Evolutionary conservation across 2,797 vertebrate genomes (phyloP), one percentile per base, ranked within the genome.

Genomic region (Tiaroga cobitis): DNA sequence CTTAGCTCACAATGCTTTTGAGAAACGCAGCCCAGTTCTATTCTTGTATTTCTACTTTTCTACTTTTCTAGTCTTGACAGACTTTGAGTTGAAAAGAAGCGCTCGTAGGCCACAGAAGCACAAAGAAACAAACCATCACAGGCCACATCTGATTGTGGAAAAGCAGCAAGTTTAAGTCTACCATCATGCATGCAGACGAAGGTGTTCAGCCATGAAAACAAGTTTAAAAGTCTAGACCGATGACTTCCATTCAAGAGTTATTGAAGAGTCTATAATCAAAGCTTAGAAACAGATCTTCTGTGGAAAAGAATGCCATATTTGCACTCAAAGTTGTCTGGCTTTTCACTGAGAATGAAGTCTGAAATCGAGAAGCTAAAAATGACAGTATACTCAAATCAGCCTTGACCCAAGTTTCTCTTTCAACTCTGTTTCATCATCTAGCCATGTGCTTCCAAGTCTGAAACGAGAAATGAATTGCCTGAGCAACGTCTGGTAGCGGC

Each of bases 381-480:
- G 2, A 37, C 37, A 37, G 37, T 37, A 32, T 70, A 68, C 65
- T 88, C 24, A 82, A 69, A 72, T 69, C 54, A 78, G 65, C 74
- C 65, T 78, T 83, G 83, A 85, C 63, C 80, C 8, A 39, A 61
- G 76, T 49, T 54, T 88, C 81, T 86, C 74, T 86, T 87, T 88
- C 82, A 86, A 75, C 82, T 72, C 34, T 0, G 69, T 88, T 88
- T 88, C 87, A 89, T 87, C 85, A 85, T 68, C 85, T 65, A 72
- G 46, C 51, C 85, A 80, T 15, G 49, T 26, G 24, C 19, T 68
- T 70, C 16, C n/a, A 68, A 69, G 61, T 68, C 49, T 26, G 16
- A 77, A 59, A 73, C 29, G 63, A 74, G 70, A 82, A 75, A 82
- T 16, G 26, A 74, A 73, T 51, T 4, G 65, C 51, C 56, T 76